Percentiles rank a stretch among this genome's conserved stretches.
Conservation (phyloP, 2,797 vertebrate genomes). For the Smutsia gigantea region DNA sequence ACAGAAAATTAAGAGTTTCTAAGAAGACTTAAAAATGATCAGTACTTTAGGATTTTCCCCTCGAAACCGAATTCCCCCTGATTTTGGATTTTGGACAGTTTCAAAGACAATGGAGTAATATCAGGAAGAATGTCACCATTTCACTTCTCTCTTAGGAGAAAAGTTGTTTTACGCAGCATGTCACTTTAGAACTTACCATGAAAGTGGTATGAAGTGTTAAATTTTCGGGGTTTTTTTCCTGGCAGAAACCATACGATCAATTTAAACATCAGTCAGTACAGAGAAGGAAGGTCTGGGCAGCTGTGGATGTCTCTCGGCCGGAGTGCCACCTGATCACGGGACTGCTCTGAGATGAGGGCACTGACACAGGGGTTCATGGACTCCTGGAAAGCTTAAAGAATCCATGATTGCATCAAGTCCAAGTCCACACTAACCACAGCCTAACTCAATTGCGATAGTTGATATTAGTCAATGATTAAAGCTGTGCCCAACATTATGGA, state of each 20-base stretch:
- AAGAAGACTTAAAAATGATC: not conserved
- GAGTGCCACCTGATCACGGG: no score
- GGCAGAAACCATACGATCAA: not conserved
- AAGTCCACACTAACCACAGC: not conserved
- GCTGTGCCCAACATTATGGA: not conserved
- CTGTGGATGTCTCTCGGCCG: not conserved
- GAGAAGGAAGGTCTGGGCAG: not conserved
- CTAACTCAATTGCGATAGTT: not conserved
- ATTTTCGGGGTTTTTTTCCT: not conserved
- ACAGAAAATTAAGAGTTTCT: not conserved
- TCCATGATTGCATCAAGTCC: not conserved
- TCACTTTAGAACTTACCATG: not conserved
- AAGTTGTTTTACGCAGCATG: not conserved
- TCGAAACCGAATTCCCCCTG: not conserved
- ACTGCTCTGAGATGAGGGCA: not conserved
- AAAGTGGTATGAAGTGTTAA: not conserved
- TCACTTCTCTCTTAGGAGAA: slow-evolving; percentile 41
- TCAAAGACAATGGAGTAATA: not conserved
- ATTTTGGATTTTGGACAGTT: not conserved
- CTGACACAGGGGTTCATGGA: not conserved
- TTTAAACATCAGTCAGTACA: not conserved
- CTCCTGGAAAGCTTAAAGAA: not conserved
- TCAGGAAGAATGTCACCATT: not conserved
- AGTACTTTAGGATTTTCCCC: not conserved
- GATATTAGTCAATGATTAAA: not conserved